Evolutionary conservation across 2,888 invertebrate genomes (phyloP), one percentile per base, ranked within the genome.

Genomic region (Polydrusus cervinus): DNA sequence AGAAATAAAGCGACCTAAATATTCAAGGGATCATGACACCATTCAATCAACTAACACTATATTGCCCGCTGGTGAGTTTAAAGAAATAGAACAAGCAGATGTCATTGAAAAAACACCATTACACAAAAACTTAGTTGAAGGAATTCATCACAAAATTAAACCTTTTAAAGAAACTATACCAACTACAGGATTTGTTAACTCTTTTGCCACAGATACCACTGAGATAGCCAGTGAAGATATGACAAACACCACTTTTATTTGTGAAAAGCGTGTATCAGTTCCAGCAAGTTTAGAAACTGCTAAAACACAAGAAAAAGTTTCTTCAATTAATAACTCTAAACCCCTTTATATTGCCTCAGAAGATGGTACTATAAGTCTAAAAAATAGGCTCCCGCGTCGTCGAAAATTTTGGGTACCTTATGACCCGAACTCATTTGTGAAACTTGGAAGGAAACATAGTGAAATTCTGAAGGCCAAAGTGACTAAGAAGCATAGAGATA

Each of bases 341-440:
- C 3, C 30, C n/a, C 8, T 6, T 10, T 1, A 30, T 20, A 14
- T 30, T 38, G 40, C 10, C 45, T 45, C n/a, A 49, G 25, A 70
- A 53, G 14, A 69, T 14, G 61, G 16, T 45, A 20, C 16, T 30
- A 9, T 11, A n/a, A 16, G 38, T 62, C 40, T 60, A 9, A 38
- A 38, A 38, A 16, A 25, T 11, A 70, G 11, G 10, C 14, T 30
- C 13, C 13, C 18, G 30, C 71, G 47, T 30, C 38, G 34, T 57
- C 64, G 62, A 3, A 74, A 74, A 43, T 69, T 69, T 55, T 69
- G 68, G 69, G 53, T 74, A 13, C 74, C 74, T 49, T 70, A 25
- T 38, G 47, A 62, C 14, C 11, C 34, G 38, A 38, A 49, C n/a
- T 0, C 47, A 1, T 57, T 71, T 53, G 55, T 74, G 7, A 76